phyloP scores from a whole-genome alignment of 2,888 invertebrate genomes.

The Deilephila porcellus region DNA sequence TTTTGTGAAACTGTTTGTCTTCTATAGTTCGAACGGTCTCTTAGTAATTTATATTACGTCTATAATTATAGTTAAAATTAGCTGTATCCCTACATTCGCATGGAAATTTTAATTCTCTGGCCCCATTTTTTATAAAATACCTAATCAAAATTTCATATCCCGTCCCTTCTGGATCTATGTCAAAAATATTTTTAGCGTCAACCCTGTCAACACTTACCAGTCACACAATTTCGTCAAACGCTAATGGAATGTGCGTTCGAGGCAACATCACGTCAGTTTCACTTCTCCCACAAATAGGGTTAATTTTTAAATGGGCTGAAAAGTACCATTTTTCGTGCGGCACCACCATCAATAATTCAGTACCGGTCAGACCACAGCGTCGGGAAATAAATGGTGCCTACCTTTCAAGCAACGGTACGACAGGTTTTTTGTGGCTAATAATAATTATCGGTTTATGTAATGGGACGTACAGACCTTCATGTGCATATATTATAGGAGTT shows the following conservation, averaged over 20 bases:
- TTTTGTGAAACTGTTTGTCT: no score
- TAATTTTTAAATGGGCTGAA: conserved; percentile 65
- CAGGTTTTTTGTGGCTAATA: conserved; percentile 5
- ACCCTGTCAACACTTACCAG: conserved; percentile 40
- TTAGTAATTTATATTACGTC: no score
- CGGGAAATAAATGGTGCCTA: conserved; percentile 34
- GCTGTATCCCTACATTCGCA: no score
- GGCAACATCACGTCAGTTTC: conserved; percentile 45
- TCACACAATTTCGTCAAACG: conserved; percentile 45
- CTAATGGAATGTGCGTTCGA: conserved; percentile 51
- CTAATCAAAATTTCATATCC: neutral
- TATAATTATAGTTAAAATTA: no score
- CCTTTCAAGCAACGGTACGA: neutral
- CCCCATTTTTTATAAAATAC: neutral
- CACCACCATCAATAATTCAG: conserved; percentile 67
- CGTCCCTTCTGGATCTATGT: neutral
- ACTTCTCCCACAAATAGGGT: conserved; percentile 49
- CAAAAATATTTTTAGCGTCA: conserved; percentile 7
- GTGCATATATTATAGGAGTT: neutral
- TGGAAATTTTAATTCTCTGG: no score
- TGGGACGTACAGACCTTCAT: neutral
- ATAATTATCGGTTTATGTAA: conserved; percentile 20
- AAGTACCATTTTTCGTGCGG: conserved; percentile 63
- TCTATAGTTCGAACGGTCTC: no score
- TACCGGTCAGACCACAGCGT: conserved; percentile 45